Percentiles rank a stretch among this genome's conserved stretches.
These are phyloP conservation scores for Patagioenas fasciata DNA, from an alignment of 2,113 vertebrate genomes.

Conservation along the genomic window DNA sequence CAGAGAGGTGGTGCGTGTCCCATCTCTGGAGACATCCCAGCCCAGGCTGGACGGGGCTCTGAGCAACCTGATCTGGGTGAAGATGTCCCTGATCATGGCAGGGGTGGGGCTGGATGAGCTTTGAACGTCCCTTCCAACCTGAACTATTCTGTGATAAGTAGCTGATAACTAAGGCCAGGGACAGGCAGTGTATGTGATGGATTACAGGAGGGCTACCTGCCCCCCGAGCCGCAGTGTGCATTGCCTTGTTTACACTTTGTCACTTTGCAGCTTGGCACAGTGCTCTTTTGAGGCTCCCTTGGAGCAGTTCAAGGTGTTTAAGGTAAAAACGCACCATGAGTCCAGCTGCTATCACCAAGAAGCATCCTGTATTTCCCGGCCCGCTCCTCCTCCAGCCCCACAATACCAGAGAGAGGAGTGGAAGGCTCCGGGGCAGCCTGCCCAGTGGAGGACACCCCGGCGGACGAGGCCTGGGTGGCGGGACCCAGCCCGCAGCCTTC, in stretches of 20 bases:
- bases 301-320: accelerated
- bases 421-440: not conserved
- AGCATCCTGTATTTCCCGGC: not conserved
- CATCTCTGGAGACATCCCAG: no score
- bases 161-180: not conserved
- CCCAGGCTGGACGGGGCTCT: no score
- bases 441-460: not conserved
- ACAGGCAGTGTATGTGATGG: accelerated
- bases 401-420: not conserved
- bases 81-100: no score
- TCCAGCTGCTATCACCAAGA: accelerated
- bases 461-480: no score
- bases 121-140: no score
- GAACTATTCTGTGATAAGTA: no score
- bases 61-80: no score
- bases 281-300: accelerated
- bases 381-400: not conserved
- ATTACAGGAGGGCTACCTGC: accelerated
- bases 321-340: no score
- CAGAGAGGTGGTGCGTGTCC: no score
- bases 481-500: no score
- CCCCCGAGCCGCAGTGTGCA: accelerated
- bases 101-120: no score
- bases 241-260: not conserved
- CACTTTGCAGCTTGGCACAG: not conserved